Conservation (phyloP, 2,113 vertebrate species). For the Enhydra lutris region DNA sequence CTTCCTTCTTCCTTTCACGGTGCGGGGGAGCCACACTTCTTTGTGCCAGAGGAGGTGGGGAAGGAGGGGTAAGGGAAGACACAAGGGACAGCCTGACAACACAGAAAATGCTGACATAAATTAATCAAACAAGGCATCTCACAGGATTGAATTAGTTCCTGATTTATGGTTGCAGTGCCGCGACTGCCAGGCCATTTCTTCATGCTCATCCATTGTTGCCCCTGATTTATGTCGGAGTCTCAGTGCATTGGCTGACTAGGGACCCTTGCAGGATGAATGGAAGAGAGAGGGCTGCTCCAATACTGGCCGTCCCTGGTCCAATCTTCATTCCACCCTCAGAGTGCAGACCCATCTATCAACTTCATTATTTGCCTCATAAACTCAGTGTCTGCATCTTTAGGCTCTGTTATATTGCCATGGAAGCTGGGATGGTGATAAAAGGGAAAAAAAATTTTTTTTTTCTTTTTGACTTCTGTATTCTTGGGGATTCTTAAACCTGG, state of each 20-base stretch:
- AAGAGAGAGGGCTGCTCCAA: conserved; percentile 37
- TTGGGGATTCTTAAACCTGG: conserved; percentile 7
- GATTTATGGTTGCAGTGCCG: conserved; percentile 82
- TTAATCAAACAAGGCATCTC: conserved; percentile 85
- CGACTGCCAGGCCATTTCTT: conserved; percentile 69
- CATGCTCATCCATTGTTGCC: conserved; percentile 60
- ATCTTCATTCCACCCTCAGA: conserved; percentile 27
- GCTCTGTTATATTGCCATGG: background rate
- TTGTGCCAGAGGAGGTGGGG: background rate
- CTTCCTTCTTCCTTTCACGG: background rate
- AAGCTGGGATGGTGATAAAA: background rate
- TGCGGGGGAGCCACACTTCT: background rate
- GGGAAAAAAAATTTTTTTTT: background rate
- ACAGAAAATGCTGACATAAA: conserved; percentile 82
- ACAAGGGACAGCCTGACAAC: conserved; percentile 60
- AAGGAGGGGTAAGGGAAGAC: conserved; percentile 4
- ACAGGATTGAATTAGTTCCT: conserved; percentile 86
- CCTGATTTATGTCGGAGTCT: conserved; percentile 81
- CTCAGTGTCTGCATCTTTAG: conserved; percentile 15
- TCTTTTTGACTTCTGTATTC: background rate
- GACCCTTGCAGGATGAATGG: conserved; percentile 54
- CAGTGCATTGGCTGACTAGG: conserved; percentile 44
- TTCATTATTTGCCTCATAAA: conserved; percentile 58
- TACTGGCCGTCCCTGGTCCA: background rate
- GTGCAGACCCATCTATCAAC: conserved; percentile 54